phyloP scores from a whole-genome alignment of 2,888 invertebrate genomes.

The Frankliniella fusca region DNA sequence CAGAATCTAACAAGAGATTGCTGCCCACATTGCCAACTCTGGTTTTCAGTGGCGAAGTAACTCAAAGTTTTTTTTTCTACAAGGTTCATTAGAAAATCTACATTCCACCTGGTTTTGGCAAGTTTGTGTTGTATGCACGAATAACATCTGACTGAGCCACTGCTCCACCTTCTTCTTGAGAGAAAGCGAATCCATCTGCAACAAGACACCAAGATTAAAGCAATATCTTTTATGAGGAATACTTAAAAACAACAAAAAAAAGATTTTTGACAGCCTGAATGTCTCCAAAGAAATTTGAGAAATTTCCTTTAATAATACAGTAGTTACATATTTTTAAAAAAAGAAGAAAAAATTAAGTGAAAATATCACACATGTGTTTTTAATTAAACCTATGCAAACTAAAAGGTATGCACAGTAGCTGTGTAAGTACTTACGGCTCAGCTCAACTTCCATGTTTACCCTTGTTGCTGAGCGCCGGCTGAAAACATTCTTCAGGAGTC shows the following conservation, averaged over 20 bases:
- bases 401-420: background rate
- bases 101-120: conserved; percentile 74
- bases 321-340: background rate
- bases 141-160: conserved; percentile 93
- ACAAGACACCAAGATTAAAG: conserved; percentile 33
- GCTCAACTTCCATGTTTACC: conserved; percentile 80
- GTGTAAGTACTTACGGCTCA: conserved; percentile 77
- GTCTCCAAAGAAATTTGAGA: no score
- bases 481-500: conserved; percentile 92
- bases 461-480: conserved; percentile 70
- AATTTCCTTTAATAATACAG: background rate
- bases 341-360: background rate
- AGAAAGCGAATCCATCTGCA: conserved; percentile 96
- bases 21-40: background rate
- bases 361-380: background rate
- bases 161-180: conserved; percentile 96
- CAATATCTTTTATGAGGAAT: background rate
- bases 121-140: conserved; percentile 91
- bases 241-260: background rate
- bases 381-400: background rate
- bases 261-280: no score
- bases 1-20: background rate
- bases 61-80: background rate
- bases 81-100: conserved; percentile 42
- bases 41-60: no score